Conservation (phyloP, 2,797 vertebrate genomes). For the Masticophis lateralis region DNA sequence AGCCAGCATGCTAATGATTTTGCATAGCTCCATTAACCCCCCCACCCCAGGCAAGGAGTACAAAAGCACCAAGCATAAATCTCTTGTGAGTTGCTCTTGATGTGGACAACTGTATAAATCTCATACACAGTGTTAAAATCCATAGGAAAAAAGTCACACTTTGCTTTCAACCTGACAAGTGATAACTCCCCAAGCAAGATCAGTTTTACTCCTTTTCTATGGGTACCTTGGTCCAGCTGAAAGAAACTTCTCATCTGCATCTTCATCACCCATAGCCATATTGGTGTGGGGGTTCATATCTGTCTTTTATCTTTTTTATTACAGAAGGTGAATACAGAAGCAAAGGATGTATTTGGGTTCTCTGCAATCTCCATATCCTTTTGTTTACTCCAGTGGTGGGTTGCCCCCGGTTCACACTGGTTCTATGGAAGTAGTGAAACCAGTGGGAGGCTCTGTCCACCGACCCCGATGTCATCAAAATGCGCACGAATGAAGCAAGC, state of each 20-base stretch:
- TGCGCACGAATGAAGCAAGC: too few relatives aligned
- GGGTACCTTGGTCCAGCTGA: neutral
- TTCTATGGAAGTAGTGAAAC: too few relatives aligned
- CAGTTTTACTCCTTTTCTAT: neutral
- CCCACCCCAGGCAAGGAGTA: neutral
- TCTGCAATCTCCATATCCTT: neutral
- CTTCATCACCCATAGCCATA: neutral
- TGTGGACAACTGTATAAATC: neutral
- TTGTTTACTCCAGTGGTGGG: neutral
- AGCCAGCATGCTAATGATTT: neutral
- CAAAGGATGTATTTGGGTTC: neutral
- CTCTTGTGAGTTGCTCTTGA: neutral
- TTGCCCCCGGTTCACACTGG: too few relatives aligned
- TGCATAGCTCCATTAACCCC: neutral
- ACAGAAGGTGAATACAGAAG: neutral
- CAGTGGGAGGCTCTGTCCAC: too few relatives aligned
- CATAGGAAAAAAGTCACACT: neutral
- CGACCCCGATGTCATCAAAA: too few relatives aligned
- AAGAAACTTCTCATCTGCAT: neutral
- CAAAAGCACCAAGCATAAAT: neutral
- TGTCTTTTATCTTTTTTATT: neutral
- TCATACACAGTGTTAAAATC: neutral
- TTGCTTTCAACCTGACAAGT: neutral
- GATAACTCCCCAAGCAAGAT: neutral
- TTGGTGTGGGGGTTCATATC: neutral